Conservation (phyloP, 2,888 invertebrate species). For the Dasysyrphus albostriatus region DNA sequence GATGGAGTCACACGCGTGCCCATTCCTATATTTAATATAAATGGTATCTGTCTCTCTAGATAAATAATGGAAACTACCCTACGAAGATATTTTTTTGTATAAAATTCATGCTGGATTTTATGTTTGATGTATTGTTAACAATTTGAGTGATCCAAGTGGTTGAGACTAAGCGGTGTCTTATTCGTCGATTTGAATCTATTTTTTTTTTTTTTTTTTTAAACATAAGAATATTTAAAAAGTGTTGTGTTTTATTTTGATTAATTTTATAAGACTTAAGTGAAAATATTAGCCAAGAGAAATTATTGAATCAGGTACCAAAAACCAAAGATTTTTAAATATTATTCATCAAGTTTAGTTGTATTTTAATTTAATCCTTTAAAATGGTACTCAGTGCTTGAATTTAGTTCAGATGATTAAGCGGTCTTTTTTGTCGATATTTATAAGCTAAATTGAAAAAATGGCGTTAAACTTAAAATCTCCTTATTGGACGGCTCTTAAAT, state of each 20-base stretch:
- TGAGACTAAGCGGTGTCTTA: slow-evolving; percentile 25
- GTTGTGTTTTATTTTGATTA: background rate
- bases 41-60: slow-evolving; percentile 4
- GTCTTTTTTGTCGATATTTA: no score
- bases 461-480: no score
- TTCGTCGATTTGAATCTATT: slow-evolving; percentile 9
- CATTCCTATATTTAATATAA: slow-evolving; percentile 34
- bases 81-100: slow-evolving; percentile 76
- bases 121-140: slow-evolving; percentile 52
- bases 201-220: background rate
- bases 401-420: no score
- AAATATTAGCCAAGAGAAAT: background rate
- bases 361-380: no score
- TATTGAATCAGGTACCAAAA: background rate
- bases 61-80: slow-evolving; percentile 41
- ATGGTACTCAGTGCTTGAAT: no score
- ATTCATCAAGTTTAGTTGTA: no score
- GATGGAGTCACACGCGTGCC: slow-evolving; percentile 54
- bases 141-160: slow-evolving; percentile 55
- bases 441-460: no score
- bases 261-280: background rate
- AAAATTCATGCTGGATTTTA: slow-evolving; percentile 76
- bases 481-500: no score
- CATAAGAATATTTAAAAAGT: background rate
- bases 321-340: no score